Percentiles rank a stretch among this genome's conserved stretches.
These are phyloP conservation scores for Masticophis lateralis DNA, from an alignment of 2,797 vertebrate genomes.

Conservation along the genomic window DNA sequence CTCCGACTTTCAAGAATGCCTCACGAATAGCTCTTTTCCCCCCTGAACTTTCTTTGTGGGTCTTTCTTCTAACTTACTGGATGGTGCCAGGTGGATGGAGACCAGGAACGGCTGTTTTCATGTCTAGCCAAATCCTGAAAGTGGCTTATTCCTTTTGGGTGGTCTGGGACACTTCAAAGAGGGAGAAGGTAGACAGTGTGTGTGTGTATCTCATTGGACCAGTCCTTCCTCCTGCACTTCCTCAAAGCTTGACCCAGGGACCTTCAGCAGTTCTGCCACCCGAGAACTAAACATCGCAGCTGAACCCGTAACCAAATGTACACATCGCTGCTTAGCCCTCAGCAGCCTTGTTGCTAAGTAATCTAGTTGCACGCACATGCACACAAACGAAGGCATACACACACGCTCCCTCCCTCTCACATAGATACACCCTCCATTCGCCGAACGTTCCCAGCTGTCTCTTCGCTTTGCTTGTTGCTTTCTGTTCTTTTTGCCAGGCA, in stretches of 20 bases:
- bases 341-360: background rate
- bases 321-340: background rate
- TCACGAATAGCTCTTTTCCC: background rate
- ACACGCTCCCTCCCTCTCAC: background rate
- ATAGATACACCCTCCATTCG: background rate
- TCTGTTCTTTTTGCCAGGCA: slow-evolving; percentile 17
- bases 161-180: background rate
- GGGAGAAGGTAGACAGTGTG: too few species aligned
- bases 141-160: background rate
- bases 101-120: background rate
- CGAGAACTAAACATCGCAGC: background rate
- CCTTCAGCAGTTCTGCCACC: background rate
- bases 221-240: background rate
- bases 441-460: background rate
- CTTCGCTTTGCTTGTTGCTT: background rate
- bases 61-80: background rate
- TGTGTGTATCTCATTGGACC: background rate
- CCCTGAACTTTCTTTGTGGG: background rate
- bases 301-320: background rate
- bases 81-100: background rate
- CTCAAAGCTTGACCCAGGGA: background rate
- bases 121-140: background rate
- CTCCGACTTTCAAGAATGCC: background rate
- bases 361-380: background rate
- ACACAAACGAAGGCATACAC: background rate